Base-by-base conservation (phyloP, 2,888 invertebrate species). In the Yponomeuta malinellus region DNA sequence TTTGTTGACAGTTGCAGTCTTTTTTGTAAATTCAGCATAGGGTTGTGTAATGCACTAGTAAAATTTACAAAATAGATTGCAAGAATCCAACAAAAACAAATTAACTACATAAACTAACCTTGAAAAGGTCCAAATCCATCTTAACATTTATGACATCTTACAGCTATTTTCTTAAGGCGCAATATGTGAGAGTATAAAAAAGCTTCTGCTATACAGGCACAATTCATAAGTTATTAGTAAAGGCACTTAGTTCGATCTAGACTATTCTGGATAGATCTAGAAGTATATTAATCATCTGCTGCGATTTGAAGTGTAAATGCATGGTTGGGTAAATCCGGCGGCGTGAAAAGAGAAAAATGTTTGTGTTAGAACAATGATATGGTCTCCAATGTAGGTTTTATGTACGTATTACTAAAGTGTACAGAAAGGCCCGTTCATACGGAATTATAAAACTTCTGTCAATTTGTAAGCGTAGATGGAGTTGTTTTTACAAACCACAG, bases 301-400 rank as follows among this genome's bases (percentile, higher is more conserved):
- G 77, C 76, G 74, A 72, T 71, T 72, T 74, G 72, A 74, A 63
- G 43, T 43, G 48, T 48, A 68, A 15, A 74, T 87, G 89, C 89
- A 71, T 72, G 77, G 52, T 52, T 52, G 52, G 52, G 52, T 52
- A 52, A 52, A 52, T 52, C 52, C 52, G 15, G 89, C 85, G 75
- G 90, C 90, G 83, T 90, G 89, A 73, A 87, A 88, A 73, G 74
- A 78, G 84, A 81, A 83, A 72, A 74, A 73, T 72, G 43, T 65
- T 31, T 29, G 5, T 37, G 43, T n/a, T n/a, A 72, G 70, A 52
- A 73, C 15, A 52, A 52, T 52, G 52, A 6, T 43, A 8, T 10
- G 52, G 43, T 8, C 6, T 43, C 43, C 43, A 43, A 43, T 8
- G 8, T 43, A 8, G 43, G 43, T 43, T 43, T 8, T 8, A 8